These are phyloP conservation scores for Leptonema lineaticorne DNA, from an alignment of 1,140 invertebrate species.

Conservation along the genomic window DNA sequence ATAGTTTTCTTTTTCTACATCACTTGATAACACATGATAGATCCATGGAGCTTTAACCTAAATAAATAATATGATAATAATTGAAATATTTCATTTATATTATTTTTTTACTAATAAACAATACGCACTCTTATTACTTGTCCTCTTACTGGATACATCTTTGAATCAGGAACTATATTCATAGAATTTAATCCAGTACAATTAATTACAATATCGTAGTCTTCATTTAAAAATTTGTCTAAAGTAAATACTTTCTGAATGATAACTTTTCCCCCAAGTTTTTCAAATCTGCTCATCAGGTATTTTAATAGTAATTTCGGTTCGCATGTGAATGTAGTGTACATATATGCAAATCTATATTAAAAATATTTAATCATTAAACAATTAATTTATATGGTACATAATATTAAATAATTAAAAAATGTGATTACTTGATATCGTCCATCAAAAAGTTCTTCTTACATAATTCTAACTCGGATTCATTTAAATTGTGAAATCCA, in stretches of 20 bases:
- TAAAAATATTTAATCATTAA: neutral
- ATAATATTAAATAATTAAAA: too few relatives aligned
- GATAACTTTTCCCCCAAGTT: constrained; percentile 57
- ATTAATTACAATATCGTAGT: constrained; percentile 71
- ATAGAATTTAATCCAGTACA: constrained; percentile 68
- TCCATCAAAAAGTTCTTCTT: constrained; percentile 18
- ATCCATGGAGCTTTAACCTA: constrained; percentile 67
- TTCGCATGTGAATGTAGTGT: constrained; percentile 64
- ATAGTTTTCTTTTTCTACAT: constrained; percentile 60
- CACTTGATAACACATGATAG: constrained; percentile 57
- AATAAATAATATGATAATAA: constrained; percentile 44
- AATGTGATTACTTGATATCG: neutral
- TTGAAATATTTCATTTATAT: constrained; percentile 15
- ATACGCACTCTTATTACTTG: constrained; percentile 64
- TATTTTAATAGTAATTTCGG: constrained; percentile 61
- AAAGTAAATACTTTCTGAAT: constrained; percentile 57
- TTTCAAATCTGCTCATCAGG: constrained; percentile 60
- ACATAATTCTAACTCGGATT: constrained; percentile 52
- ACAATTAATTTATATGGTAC: neutral
- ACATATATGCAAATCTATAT: constrained; percentile 51
- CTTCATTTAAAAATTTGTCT: constrained; percentile 51
- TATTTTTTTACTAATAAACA: constrained; percentile 25
- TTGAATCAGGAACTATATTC: constrained; percentile 59
- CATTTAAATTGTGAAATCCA: constrained; percentile 56
- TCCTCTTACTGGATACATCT: constrained; percentile 65